Percentiles rank a stretch among this genome's conserved stretches.
phyloP scores from a whole-genome alignment of 1,140 invertebrate species.

The Caenorhabditis inopinata region DNA sequence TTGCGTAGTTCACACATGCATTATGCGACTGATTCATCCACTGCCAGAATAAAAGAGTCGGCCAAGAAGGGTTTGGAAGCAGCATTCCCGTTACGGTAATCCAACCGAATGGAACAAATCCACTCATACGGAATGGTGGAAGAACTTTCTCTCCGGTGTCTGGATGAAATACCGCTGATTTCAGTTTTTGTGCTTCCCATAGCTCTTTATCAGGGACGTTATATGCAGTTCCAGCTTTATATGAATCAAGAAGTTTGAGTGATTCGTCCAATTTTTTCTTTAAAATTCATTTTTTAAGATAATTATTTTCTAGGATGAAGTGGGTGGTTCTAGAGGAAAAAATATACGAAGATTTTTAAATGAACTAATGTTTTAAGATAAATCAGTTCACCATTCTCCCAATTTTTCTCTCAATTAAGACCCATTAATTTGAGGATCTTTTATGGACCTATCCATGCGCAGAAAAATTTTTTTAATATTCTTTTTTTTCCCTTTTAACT shows the following conservation, averaged over 20 bases:
- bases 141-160: slow-evolving; percentile 70
- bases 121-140: slow-evolving; percentile 70
- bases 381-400: no score
- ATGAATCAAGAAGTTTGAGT: slow-evolving; percentile 67
- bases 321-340: no score
- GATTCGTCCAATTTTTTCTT: slow-evolving; percentile 67
- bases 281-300: neutral
- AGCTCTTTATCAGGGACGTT: slow-evolving; percentile 67
- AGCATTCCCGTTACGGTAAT: slow-evolving; percentile 70
- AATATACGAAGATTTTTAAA: no score
- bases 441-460: neutral
- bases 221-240: slow-evolving; percentile 57
- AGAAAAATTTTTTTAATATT: neutral
- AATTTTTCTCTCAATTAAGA: neutral
- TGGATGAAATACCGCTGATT: slow-evolving; percentile 70
- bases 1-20: slow-evolving; percentile 70
- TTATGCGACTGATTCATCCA: slow-evolving; percentile 71
- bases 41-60: slow-evolving; percentile 69
- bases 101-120: slow-evolving; percentile 70
- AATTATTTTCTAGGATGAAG: no score
- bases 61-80: slow-evolving; percentile 69
- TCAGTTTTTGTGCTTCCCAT: slow-evolving; percentile 70
- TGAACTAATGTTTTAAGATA: neutral
- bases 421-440: neutral
- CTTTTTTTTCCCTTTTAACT: neutral